A percentile compares a stretch with the other conserved stretches of the same genome.
phyloP scores from a whole-genome alignment of 2,888 invertebrate genomes.

The Gymnocheta viridis region DNA sequence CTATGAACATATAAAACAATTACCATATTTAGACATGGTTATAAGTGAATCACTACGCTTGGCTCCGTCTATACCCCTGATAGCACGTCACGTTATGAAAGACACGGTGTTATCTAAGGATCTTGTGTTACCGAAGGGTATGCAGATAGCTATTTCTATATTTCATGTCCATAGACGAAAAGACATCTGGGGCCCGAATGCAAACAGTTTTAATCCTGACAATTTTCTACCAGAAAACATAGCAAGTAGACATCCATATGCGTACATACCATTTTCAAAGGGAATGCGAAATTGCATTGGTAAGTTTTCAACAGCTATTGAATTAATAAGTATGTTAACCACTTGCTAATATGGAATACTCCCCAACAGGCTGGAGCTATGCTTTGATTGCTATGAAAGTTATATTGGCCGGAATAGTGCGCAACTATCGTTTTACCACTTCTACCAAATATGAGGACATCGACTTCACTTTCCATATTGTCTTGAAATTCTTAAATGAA shows the following conservation, averaged over 20 bases:
- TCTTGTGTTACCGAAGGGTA: conserved; percentile 69
- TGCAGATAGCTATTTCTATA: conserved; percentile 69
- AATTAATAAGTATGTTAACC: no score
- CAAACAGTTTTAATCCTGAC: conserved; percentile 72
- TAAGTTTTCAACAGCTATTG: conserved; percentile 40
- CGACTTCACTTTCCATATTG: conserved; percentile 34
- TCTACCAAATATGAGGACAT: conserved; percentile 66
- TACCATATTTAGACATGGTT: conserved; percentile 70
- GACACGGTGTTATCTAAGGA: conserved; percentile 67
- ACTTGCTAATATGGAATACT: no score
- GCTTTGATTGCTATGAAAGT: conserved; percentile 68
- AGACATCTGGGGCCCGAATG: conserved; percentile 74
- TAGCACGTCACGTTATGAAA: conserved; percentile 69
- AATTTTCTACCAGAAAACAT: conserved; percentile 72
- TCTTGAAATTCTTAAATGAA: conserved; percentile 55
- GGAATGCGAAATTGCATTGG: conserved; percentile 75
- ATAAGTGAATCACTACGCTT: conserved; percentile 73
- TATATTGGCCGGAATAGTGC: conserved; percentile 61
- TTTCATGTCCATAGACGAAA: conserved; percentile 71
- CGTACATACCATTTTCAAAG: conserved; percentile 75
- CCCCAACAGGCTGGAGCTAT: conserved; percentile 72
- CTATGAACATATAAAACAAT: conserved; percentile 65
- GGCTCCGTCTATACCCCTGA: conserved; percentile 71
- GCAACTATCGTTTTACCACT: conserved; percentile 70
- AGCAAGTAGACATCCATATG: conserved; percentile 71